Evolutionary conservation across 2,888 invertebrate genomes (phyloP).

Genomic region (Drosophila tanythrix): DNA sequence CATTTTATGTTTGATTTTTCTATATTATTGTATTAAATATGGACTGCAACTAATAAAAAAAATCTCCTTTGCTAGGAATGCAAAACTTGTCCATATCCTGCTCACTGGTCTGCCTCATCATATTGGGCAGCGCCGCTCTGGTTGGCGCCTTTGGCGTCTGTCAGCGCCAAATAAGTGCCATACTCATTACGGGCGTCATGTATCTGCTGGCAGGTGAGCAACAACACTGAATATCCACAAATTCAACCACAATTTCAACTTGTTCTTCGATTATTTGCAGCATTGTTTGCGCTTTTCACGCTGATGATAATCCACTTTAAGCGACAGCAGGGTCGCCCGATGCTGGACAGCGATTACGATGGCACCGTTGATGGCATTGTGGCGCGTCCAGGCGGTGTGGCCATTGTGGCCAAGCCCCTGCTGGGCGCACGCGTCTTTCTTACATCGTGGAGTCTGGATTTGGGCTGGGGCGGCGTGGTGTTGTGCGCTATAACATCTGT

Average conservation of each 20-base stretch:
- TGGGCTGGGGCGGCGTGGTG: constrained; percentile 94
- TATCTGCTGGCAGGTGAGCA: constrained; percentile 94
- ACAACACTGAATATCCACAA: constrained; percentile 6
- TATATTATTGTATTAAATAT: background rate
- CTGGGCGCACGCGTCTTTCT: constrained; percentile 90
- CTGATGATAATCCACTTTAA: constrained; percentile 97
- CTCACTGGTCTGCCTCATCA: constrained; percentile 95
- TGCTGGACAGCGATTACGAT: constrained; percentile 87
- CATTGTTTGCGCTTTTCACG: constrained; percentile 95
- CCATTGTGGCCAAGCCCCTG: constrained; percentile 86
- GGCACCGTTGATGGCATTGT: constrained; percentile 91
- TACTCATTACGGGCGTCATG: constrained; percentile 97
- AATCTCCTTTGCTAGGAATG: constrained; percentile 88
- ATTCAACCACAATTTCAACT: background rate
- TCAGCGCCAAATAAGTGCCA: constrained; percentile 96
- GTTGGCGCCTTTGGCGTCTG: constrained; percentile 95
- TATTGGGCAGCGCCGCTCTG: constrained; percentile 93
- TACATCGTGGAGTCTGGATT: constrained; percentile 93
- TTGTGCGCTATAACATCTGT: constrained; percentile 93
- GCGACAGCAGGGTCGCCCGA: constrained; percentile 89
- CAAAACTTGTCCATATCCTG: constrained; percentile 98
- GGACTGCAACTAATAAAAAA: constrained; percentile 10
- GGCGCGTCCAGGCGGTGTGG: constrained; percentile 85
- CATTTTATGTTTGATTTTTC: background rate
- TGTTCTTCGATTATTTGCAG: constrained; percentile 85